phyloP scores from a whole-genome alignment of 2,797 vertebrate species.

The Platyrinchus mystaceus region DNA sequence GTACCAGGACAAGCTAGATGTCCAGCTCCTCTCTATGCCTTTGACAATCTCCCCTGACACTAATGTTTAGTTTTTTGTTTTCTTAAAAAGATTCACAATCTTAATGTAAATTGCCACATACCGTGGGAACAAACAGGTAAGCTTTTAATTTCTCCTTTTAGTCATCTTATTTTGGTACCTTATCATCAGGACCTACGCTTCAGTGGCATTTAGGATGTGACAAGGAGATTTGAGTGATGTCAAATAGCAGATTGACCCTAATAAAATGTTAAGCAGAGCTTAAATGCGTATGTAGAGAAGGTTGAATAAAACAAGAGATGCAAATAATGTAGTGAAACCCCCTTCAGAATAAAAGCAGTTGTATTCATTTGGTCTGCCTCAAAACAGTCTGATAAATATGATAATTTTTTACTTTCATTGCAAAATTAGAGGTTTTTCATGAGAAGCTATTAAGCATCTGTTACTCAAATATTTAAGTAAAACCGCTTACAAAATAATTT shows the following conservation, averaged over 20 bases:
- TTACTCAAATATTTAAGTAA: background rate
- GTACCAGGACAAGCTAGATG: background rate
- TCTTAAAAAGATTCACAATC: background rate
- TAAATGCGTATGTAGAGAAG: background rate
- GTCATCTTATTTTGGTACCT: background rate
- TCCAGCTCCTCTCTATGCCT: background rate
- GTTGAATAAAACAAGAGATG: background rate
- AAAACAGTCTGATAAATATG: background rate
- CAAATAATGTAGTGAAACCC: background rate
- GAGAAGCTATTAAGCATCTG: background rate
- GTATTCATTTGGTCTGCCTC: background rate
- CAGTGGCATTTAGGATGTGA: slow-evolving; percentile 28
- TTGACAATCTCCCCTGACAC: background rate
- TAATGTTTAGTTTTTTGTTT: background rate
- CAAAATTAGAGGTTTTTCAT: background rate
- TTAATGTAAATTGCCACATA: background rate
- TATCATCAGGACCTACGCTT: background rate
- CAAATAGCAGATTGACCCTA: slow-evolving; percentile 49
- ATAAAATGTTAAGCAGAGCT: slow-evolving; percentile 48
- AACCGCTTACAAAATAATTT: background rate
- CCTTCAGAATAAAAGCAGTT: background rate
- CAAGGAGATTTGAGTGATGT: slow-evolving; percentile 37
- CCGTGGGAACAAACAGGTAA: background rate
- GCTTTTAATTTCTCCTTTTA: slow-evolving; percentile 17
- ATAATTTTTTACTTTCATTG: background rate